These are phyloP conservation scores for Penelope pileata DNA, from an alignment of 2,113 vertebrate genomes.

Conservation along the genomic window DNA sequence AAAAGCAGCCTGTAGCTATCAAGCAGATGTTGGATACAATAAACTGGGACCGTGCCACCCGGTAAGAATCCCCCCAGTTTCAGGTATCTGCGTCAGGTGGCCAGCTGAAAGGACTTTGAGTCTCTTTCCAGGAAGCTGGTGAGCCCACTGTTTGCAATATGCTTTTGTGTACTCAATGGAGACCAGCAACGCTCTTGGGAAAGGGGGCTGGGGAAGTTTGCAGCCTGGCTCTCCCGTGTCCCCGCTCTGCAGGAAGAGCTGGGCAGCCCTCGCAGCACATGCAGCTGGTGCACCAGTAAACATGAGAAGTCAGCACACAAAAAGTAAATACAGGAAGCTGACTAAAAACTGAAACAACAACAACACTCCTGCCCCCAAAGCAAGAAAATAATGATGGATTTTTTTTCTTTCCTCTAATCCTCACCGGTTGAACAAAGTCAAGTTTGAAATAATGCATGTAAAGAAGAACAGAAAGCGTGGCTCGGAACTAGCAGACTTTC, in stretches of 20 bases:
- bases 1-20: background rate
- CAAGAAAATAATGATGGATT: slow-evolving; percentile 48
- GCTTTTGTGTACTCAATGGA: background rate
- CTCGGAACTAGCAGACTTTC: background rate
- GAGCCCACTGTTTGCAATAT: background rate
- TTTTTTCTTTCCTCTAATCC: background rate
- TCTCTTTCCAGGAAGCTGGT: background rate
- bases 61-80: background rate
- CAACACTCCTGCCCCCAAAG: slow-evolving; percentile 29
- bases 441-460: background rate
- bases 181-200: background rate
- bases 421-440: slow-evolving; percentile 34
- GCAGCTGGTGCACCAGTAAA: slow-evolving; percentile 77
- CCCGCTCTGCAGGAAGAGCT: background rate
- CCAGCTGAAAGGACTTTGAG: background rate
- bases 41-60: fast-evolving
- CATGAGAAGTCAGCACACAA: slow-evolving; percentile 63
- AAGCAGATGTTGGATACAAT: fast-evolving
- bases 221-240: fast-evolving
- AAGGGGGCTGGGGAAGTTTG: background rate
- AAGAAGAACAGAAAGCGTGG: background rate
- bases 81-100: background rate
- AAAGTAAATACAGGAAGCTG: slow-evolving; percentile 79
- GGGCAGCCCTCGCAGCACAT: slow-evolving; percentile 66
- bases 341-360: slow-evolving; percentile 70